These are phyloP conservation scores for Andrena marginata DNA, from an alignment of 2,888 invertebrate species.

Conservation along the genomic window DNA sequence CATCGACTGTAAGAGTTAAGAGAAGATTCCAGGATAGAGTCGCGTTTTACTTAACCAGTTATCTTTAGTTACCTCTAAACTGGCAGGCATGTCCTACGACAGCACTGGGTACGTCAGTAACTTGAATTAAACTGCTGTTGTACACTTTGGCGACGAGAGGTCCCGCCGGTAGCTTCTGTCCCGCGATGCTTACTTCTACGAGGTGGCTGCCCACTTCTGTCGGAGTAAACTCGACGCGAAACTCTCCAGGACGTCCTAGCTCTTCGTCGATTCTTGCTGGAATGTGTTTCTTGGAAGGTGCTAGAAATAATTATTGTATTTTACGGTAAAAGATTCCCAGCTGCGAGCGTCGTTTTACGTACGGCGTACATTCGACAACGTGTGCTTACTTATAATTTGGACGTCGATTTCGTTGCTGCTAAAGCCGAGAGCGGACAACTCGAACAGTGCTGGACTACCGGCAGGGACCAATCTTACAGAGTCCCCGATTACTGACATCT, in stretches of 20 bases:
- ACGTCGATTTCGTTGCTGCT: constrained; percentile 87
- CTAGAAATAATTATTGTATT: constrained; percentile 79
- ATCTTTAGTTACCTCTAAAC: constrained; percentile 91
- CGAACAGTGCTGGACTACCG: constrained; percentile 95
- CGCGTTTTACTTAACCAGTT: rapidly evolving
- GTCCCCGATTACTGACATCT: constrained; percentile 93
- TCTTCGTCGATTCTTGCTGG: constrained; percentile 94
- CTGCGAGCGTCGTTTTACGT: background rate
- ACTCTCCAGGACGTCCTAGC: constrained; percentile 91
- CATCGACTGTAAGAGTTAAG: constrained; percentile 92
- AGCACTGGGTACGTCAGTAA: constrained; percentile 97
- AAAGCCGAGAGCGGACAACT: constrained; percentile 91
- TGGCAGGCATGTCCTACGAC: constrained; percentile 98
- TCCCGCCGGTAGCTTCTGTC: constrained; percentile 95
- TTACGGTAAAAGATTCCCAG: background rate
- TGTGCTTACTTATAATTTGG: constrained; percentile 86
- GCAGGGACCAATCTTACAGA: constrained; percentile 96
- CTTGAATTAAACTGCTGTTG: constrained; percentile 96
- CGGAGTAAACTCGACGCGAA: constrained; percentile 96
- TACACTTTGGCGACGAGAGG: constrained; percentile 97
- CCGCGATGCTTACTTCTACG: constrained; percentile 95
- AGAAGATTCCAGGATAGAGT: background rate
- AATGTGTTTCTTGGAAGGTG: constrained; percentile 94
- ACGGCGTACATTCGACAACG: too few relatives aligned
- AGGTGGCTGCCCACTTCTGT: constrained; percentile 97